phyloP scores from a whole-genome alignment of 2,113 vertebrate genomes.

The Xyliphius kryptos region DNA sequence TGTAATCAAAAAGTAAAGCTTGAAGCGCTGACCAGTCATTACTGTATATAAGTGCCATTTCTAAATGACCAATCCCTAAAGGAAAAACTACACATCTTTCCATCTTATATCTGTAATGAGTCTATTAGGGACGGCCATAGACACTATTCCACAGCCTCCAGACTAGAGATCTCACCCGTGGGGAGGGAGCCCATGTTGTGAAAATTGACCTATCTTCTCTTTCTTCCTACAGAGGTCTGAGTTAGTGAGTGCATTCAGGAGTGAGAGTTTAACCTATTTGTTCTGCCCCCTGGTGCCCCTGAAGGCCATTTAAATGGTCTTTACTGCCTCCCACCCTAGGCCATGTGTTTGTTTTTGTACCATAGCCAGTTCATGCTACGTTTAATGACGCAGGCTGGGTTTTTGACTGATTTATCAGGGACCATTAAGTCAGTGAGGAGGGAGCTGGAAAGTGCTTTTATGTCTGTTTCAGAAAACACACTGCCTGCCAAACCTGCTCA shows the following conservation, averaged over 20 bases:
- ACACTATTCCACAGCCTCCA: constrained; percentile 10
- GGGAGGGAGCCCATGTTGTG: constrained; percentile 32
- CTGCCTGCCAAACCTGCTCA: constrained; percentile 32
- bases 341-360: constrained; percentile 45
- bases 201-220: constrained; percentile 37
- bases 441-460: constrained; percentile 41
- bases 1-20: constrained; percentile 23
- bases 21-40: constrained; percentile 13
- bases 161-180: constrained; percentile 21
- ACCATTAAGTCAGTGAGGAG: constrained; percentile 42
- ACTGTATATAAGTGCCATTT: constrained; percentile 22
- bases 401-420: constrained; percentile 48
- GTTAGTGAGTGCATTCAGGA: constrained; percentile 26
- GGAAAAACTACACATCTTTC: constrained; percentile 6
- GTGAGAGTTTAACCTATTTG: constrained; percentile 37
- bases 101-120: constrained; percentile 26
- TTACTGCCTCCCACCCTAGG: constrained; percentile 33
- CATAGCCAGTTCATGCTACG: constrained; percentile 38
- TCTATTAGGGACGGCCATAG: constrained; percentile 15
- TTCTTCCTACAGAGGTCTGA: constrained; percentile 27
- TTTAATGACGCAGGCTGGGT: constrained; percentile 47
- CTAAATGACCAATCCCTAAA: constrained; percentile 22
- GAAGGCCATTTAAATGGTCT: constrained; percentile 38
- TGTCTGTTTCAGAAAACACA: constrained; percentile 39
- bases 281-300: constrained; percentile 33